phyloP scores from a whole-genome alignment of 2,113 vertebrate genomes.

The Triplophysa siluroides region DNA sequence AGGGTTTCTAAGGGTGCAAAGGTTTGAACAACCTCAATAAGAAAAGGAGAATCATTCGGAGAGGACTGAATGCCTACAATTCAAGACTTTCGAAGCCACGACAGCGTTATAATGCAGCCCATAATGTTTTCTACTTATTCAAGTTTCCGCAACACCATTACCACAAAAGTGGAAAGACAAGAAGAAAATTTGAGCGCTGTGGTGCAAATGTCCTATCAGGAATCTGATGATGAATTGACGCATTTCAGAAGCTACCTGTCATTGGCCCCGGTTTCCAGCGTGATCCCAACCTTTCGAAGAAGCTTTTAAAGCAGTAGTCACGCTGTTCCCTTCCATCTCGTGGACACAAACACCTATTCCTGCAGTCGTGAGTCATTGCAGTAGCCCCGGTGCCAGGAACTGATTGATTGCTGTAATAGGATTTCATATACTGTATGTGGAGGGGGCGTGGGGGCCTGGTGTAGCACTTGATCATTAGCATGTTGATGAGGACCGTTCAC shows the following conservation, averaged over 20 bases:
- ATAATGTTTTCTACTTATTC: conserved; percentile 27
- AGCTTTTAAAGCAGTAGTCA: neutral
- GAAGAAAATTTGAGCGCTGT: conserved; percentile 23
- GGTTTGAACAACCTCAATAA: neutral
- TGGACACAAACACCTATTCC: conserved; percentile 44
- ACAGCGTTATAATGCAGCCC: conserved; percentile 2
- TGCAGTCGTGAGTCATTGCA: conserved; percentile 42
- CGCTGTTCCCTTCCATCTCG: conserved; percentile 33
- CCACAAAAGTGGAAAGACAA: conserved; percentile 3
- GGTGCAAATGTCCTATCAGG: conserved; percentile 10
- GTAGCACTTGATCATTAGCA: conserved; percentile 46
- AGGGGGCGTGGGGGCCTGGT: neutral
- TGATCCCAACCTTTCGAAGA: neutral
- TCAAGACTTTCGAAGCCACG: neutral
- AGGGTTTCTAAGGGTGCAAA: neutral
- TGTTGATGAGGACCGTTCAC: conserved; percentile 48
- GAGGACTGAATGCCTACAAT: neutral
- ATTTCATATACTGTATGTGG: conserved; percentile 50
- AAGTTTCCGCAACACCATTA: conserved; percentile 53
- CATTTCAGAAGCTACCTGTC: conserved; percentile 29
- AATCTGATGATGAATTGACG: conserved; percentile 29
- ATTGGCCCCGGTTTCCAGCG: conserved; percentile 25
- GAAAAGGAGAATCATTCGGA: conserved; percentile 13
- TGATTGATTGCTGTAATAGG: conserved; percentile 52
- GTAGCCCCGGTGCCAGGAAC: conserved; percentile 28